A percentile compares a stretch with the other conserved stretches of the same genome.
Evolutionary conservation across 2,888 invertebrate genomes (phyloP).

Genomic region (Drosophila greeni): DNA sequence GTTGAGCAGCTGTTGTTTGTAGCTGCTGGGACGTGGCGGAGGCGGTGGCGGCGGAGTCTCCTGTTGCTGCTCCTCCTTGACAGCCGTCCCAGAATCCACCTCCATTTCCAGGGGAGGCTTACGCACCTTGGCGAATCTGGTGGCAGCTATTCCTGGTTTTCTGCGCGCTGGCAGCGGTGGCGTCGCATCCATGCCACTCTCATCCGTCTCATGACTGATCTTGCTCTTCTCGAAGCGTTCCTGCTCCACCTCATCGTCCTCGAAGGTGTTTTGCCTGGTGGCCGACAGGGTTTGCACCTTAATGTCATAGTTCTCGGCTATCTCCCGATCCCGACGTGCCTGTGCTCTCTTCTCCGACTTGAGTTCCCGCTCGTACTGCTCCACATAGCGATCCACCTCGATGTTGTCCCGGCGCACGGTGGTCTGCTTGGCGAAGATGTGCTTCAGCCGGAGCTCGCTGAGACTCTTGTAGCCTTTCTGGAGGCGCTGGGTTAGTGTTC

Average conservation of each 20-base stretch:
- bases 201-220: constrained; percentile 46
- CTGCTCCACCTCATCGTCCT: constrained; percentile 17
- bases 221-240: constrained; percentile 13
- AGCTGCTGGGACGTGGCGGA: constrained; percentile 20
- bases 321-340: constrained; percentile 59
- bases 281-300: constrained; percentile 60
- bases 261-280: constrained; percentile 61
- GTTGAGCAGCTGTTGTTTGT: constrained; percentile 42
- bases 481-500: constrained; percentile 66
- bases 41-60: not conserved
- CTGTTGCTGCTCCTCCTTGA: too few relatives aligned
- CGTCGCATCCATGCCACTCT: constrained; percentile 70
- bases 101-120: constrained; percentile 56
- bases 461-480: constrained; percentile 76
- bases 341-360: constrained; percentile 57
- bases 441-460: constrained; percentile 75
- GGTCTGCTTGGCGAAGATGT: constrained; percentile 75
- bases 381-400: constrained; percentile 73
- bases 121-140: constrained; percentile 64
- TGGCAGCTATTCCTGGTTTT: constrained; percentile 67
- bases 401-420: constrained; percentile 73
- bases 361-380: constrained; percentile 72
- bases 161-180: constrained; percentile 25
- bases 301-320: constrained; percentile 73
- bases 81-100: constrained; percentile 3